Evolutionary conservation across 2,888 invertebrate species (phyloP), one percentile per base, ranked within the genome.

Genomic region (Drosophila emarginata): DNA sequence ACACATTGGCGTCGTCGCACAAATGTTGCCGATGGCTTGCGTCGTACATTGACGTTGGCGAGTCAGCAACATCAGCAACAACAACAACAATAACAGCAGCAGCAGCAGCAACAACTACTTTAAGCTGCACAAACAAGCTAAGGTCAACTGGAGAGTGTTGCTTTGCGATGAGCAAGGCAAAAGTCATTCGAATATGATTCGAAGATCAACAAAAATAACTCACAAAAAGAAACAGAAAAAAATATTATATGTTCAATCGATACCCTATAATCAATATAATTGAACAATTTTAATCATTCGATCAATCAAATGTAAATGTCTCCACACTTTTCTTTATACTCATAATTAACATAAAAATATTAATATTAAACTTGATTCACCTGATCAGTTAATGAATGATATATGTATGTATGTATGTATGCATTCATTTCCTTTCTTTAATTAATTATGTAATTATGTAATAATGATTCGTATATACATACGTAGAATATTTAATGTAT

Each of bases 21-120:
- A 51, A 61, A 54, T 70, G 75, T 75, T 65, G 61, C 65, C 64
- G 76, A 67, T 62, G 66, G 45, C 78, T 26, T 26, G 77, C 80
- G 85, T 83, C 67, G 45, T 45, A 45, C 82, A 78, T 83, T 83
- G 82, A 83, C 86, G 85, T 80, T 80, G 82, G 80, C 74, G 71
- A 84, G 65, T 63, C 57, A 64, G 56, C 76, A 69, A 52, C 60
- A 57, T 18, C 57, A 58, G 39, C 58, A 57, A 14, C 15, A 39
- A 39, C 51, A 52, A 39, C 15, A 50, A 21, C 15, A 40, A 12
- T 32, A 56, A 18, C 64, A 60, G 32, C 64, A 63, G 28, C 6
- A 28, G 5, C 28, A 28, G 5, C 26, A 28, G 5, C 32, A 32
- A 54, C 53, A 61, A 37, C 67, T 61, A 51, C 45, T 60, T 57